Conservation (phyloP, 2,113 vertebrate species). For the Myanophis thanlyinensis region DNA sequence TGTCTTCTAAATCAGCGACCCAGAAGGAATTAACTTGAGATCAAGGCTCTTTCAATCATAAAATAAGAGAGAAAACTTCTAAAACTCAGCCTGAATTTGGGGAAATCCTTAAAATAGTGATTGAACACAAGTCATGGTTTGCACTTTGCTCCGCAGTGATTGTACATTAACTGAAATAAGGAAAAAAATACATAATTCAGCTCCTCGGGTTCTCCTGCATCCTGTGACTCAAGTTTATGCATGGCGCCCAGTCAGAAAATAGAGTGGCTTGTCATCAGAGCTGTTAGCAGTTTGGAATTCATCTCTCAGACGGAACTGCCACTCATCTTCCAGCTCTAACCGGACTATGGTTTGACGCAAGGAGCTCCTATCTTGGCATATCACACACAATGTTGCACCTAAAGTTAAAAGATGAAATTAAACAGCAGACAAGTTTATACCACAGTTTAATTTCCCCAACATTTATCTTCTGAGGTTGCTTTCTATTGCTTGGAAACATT, state of each 20-base stretch:
- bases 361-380: conserved; percentile 95
- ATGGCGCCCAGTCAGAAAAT: conserved; percentile 94
- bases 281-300: conserved; percentile 98
- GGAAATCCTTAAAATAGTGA: conserved; percentile 59
- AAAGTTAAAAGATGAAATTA: conserved; percentile 9
- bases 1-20: neutral
- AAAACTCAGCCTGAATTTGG: conserved; percentile 27
- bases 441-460: neutral
- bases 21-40: conserved; percentile 32
- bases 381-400: conserved; percentile 98
- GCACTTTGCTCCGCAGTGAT: conserved; percentile 80
- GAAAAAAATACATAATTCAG: conserved; percentile 22
- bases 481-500: neutral
- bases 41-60: conserved; percentile 29
- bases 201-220: conserved; percentile 16
- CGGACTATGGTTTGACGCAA: conserved; percentile 94
- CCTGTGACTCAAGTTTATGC: conserved; percentile 68
- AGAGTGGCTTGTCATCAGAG: conserved; percentile 92
- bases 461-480: neutral
- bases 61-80: conserved; percentile 38
- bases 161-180: conserved; percentile 68
- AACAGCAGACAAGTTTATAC: neutral
- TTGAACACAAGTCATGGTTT: conserved; percentile 64
- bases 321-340: conserved; percentile 94
- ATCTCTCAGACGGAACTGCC: conserved; percentile 96